Evolutionary conservation across 2,888 invertebrate species (phyloP), one percentile per base, ranked within the genome.

Genomic region (Syritta pipiens): DNA sequence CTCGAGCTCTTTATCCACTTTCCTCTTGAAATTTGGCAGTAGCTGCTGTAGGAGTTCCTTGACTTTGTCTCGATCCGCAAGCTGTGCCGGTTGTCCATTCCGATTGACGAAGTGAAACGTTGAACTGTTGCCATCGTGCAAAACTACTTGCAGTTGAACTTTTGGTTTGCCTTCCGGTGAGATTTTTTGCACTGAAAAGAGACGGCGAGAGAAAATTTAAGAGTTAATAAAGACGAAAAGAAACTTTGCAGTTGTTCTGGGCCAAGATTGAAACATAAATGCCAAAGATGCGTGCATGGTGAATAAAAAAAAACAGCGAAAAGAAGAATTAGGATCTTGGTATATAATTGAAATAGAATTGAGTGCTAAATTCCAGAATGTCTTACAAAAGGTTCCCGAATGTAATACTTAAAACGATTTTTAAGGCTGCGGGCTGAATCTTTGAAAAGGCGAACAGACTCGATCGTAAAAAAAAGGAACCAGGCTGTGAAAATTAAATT

Each of bases 21-120:
- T 97, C 86, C 95, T 91, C 87, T 96, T 96, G 87, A 98, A 98
- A 89, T 96, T 96, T 2, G 98, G 97, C 84, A 99, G 89, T 53
- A 99, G 90, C 84, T 96, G 94, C 85, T 97, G 96, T 62, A 99
- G 90, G 81, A 96, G 90, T 86, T 96, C 95, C 88, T 99, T 99
- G 3, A 99, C 96, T 84, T 94, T 93, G 88, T 99, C 97, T 55
- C 99, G 91, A 87, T 98, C 98, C 72, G 94, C 92, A 7, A 96
- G 91, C 89, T 98, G 97, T 4, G 93, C 93, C 24, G 93, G 93
- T 20, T 93, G 90, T 0, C 98, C 97, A 49, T 92, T 92, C 3
- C 96, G 93, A 88, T 97, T 96, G 48, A 95, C 95, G 89, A 99
- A 99, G 86, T 99, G 99, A 90, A 99, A 99, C 9, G 98, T 99